phyloP scores from a whole-genome alignment of 2,113 vertebrate species.

The Psephotus haematonotus region DNA sequence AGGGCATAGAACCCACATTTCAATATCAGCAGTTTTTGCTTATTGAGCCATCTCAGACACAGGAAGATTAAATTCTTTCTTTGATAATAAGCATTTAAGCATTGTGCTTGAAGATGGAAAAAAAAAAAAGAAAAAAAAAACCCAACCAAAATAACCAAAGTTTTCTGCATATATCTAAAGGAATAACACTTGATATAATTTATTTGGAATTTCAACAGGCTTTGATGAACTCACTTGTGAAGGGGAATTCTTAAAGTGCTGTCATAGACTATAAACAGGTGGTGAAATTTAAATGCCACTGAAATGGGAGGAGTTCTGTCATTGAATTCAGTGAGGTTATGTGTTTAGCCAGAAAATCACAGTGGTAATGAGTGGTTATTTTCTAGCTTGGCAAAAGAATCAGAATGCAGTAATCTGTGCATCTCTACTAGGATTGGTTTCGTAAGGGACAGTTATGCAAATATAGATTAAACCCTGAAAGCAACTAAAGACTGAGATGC shows the following conservation, averaged over 20 bases:
- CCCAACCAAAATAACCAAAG: background rate
- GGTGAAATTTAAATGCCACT: background rate
- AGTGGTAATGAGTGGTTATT: background rate
- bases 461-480: conserved; percentile 8
- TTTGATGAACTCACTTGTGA: background rate
- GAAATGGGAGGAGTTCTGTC: background rate
- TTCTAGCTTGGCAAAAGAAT: background rate
- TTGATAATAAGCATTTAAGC: background rate
- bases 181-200: background rate
- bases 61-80: background rate
- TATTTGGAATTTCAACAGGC: background rate
- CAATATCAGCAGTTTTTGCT: rapidly evolving
- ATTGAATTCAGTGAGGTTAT: background rate
- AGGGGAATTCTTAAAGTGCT: background rate
- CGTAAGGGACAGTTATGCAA: background rate
- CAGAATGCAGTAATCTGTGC: background rate
- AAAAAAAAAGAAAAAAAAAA: too few species aligned
- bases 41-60: background rate
- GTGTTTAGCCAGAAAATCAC: background rate
- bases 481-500: background rate
- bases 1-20: background rate
- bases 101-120: background rate
- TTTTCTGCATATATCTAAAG: background rate
- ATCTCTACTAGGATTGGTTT: background rate
- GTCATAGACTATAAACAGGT: background rate